Percentiles rank a stretch among this genome's conserved stretches.
Evolutionary conservation across 1,140 invertebrate species (phyloP).

Genomic region (Drosophila cardini): DNA sequence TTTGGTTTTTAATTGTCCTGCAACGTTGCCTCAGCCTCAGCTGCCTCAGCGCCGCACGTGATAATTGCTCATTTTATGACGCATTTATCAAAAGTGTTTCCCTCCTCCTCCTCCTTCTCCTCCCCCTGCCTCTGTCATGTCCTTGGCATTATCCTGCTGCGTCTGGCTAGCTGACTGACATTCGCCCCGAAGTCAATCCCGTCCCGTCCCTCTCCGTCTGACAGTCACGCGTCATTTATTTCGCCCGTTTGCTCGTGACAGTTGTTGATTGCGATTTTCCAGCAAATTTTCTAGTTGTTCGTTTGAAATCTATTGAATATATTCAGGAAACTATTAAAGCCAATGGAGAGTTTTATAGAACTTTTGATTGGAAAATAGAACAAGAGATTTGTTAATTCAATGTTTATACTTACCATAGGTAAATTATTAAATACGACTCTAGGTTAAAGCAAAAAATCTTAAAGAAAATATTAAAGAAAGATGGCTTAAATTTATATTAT

Average conservation of each 20-base stretch:
- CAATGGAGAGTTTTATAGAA: not conserved
- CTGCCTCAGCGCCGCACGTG: constrained; percentile 48
- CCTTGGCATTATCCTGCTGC: constrained; percentile 22
- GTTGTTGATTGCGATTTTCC: constrained; percentile 48
- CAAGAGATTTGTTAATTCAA: not conserved
- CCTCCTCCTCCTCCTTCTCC: not conserved
- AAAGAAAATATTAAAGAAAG: no score
- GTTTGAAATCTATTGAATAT: constrained; percentile 5
- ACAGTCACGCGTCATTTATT: constrained; percentile 59
- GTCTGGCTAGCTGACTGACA: constrained; percentile 17
- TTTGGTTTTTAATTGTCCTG: constrained; percentile 60
- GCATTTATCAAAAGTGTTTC: constrained; percentile 57
- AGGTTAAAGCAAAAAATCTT: no score
- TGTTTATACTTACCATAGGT: not conserved
- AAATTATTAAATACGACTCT: no score
- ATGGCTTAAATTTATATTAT: no score
- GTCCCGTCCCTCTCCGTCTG: constrained; percentile 8
- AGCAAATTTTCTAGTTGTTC: constrained; percentile 14
- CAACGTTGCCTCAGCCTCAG: constrained; percentile 42
- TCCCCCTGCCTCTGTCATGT: constrained; percentile 8
- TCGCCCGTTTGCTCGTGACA: constrained; percentile 46
- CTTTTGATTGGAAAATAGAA: not conserved
- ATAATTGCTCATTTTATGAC: constrained; percentile 61
- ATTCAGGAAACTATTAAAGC: constrained; percentile 11
- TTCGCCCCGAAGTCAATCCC: constrained; percentile 1